Evolutionary conservation across 2,888 invertebrate species (phyloP).

Genomic region (Sphaerophoria taeniata): DNA sequence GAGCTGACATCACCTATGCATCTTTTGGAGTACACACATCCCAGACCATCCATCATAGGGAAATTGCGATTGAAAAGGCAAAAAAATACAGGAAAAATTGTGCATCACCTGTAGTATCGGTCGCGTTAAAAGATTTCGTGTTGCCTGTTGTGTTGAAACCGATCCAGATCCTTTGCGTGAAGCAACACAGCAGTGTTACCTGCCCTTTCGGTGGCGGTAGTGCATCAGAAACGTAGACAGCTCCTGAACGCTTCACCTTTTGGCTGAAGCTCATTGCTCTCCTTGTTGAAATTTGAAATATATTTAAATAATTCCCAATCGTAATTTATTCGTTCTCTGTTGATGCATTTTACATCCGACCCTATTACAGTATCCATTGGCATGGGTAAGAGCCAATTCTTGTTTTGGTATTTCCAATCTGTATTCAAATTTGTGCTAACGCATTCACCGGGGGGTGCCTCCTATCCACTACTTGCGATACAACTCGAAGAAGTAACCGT

Average conservation of each 20-base stretch:
- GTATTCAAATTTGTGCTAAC: constrained; percentile 66
- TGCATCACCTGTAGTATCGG: background rate
- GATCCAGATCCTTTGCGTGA: background rate
- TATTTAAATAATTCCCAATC: constrained; percentile 69
- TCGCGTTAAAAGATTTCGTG: background rate
- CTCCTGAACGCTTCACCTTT: background rate
- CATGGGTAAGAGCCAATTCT: constrained; percentile 64
- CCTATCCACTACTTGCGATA: background rate
- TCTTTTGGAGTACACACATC: background rate
- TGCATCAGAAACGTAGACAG: background rate
- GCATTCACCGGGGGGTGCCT: constrained; percentile 42
- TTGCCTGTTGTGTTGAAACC: background rate
- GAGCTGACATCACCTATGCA: constrained; percentile 12
- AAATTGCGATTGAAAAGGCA: background rate
- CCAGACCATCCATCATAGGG: background rate
- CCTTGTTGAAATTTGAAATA: constrained; percentile 19
- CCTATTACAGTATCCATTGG: constrained; percentile 61
- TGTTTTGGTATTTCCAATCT: constrained; percentile 68
- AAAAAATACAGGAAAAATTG: background rate
- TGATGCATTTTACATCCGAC: constrained; percentile 54
- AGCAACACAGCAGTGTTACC: constrained; percentile 5
- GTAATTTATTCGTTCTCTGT: constrained; percentile 58
- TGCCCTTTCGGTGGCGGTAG: background rate
- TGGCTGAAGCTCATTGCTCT: background rate
- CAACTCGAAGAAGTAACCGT: constrained; percentile 40